Evolutionary conservation across 2,888 invertebrate species (phyloP).

Genomic region (Girardia tigrina): DNA sequence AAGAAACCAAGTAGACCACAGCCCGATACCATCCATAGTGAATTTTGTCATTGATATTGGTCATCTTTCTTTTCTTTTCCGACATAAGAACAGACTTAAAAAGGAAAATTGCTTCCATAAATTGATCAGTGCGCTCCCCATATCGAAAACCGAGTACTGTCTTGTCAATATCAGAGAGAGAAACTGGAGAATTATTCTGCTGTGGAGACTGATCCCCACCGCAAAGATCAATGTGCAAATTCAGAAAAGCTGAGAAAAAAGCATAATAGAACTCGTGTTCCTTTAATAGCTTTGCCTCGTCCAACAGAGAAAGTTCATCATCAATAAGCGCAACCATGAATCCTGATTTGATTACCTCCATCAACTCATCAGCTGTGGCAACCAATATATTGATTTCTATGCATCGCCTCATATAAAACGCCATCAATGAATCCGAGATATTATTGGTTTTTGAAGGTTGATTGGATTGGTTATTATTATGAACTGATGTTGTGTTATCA

Average conservation of each 20-base stretch:
- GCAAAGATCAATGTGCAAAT: background rate
- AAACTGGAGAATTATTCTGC: background rate
- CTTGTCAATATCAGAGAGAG: background rate
- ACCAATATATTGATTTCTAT: too few species aligned
- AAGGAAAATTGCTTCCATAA: background rate
- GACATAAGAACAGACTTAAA: background rate
- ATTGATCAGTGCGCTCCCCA: background rate
- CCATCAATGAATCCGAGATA: background rate
- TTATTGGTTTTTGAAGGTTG: too few species aligned
- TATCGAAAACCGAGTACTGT: background rate
- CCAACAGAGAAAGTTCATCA: background rate
- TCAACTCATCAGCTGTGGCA: too few species aligned
- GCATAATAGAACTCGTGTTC: slow-evolving; percentile 16
- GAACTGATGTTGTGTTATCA: too few species aligned
- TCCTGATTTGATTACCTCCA: background rate
- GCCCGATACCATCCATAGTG: background rate
- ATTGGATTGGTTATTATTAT: too few species aligned
- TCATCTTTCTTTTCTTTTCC: background rate
- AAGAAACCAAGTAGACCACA: background rate
- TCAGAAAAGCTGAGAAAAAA: background rate
- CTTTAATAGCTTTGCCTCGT: background rate
- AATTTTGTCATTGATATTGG: background rate
- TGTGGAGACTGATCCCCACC: background rate
- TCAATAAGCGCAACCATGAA: background rate
- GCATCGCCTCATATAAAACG: background rate